A percentile compares a stretch with the other conserved stretches of the same genome.
Evolutionary conservation across 2,888 invertebrate genomes (phyloP).

Genomic region (Molorchus minor): DNA sequence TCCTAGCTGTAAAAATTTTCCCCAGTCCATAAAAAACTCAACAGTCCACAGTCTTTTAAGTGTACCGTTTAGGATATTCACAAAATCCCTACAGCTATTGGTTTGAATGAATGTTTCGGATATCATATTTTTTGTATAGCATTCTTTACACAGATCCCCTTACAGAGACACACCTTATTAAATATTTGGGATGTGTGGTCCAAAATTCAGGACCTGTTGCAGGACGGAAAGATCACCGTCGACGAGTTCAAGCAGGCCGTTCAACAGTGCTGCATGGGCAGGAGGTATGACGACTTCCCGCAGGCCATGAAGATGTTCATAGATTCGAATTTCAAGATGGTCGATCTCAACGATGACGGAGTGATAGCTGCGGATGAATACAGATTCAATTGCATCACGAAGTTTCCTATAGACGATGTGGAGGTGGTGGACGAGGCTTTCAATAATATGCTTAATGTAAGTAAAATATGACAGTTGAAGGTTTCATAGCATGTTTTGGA

Average conservation of each 20-base stretch:
- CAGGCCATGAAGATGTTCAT: constrained; percentile 89
- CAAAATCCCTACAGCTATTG: no score
- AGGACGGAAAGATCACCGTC: constrained; percentile 84
- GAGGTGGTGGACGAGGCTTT: constrained; percentile 81
- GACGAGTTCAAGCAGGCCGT: constrained; percentile 86
- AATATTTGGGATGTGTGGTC: constrained; percentile 26
- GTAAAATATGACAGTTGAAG: no score
- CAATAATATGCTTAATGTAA: constrained; percentile 78
- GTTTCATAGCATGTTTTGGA: no score
- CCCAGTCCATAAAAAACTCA: no score
- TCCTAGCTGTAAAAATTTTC: no score
- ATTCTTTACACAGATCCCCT: constrained; percentile 29
- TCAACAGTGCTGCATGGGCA: constrained; percentile 81
- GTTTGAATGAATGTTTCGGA: background rate
- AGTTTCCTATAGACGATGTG: constrained; percentile 81
- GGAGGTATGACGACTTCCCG: constrained; percentile 80
- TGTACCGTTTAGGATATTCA: no score
- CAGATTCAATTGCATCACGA: constrained; percentile 82
- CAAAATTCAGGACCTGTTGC: constrained; percentile 59
- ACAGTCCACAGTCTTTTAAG: no score
- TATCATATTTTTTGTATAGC: background rate
- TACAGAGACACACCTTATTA: constrained; percentile 37
- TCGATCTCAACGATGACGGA: constrained; percentile 83
- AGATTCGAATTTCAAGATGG: constrained; percentile 83
- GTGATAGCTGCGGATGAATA: constrained; percentile 82